Evolutionary conservation across 1,140 invertebrate species (phyloP), one percentile per base, ranked within the genome.

Genomic region (Archivesica marissinica): DNA sequence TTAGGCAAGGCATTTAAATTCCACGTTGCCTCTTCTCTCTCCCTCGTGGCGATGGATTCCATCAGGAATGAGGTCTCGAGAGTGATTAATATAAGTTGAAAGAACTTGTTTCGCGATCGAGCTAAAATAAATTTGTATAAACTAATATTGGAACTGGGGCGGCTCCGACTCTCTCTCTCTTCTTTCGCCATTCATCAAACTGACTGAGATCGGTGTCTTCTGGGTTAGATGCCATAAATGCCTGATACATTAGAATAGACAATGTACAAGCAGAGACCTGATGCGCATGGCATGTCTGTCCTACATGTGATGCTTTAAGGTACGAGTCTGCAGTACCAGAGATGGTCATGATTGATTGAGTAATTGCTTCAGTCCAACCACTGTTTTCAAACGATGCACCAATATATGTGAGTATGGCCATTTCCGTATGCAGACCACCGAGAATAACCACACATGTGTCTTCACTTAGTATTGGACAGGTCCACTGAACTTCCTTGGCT

Each of bases 391-490:
- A 61, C 20, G 87, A 72, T 35, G 80, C 78, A 66, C 90, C 91
- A 56, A 91, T 74, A 20, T 84, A 47, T 52, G 54, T 88, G 15
- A 86, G 50, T 35, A 52, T 74, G 7, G 85, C 76, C 76, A 87
- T 75, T 74, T 84, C 86, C 30, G 80, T 81, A 35, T 85, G 81
- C 4, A 66, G 61, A 9, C 88, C 84, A 41, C 82, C 64, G 4
- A 78, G 59, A 66, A 84, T 84, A 15, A 87, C 75, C 15, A 90
- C 90, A 81, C 85, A 88, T 54, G 83, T 85, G 13, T 89, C 78
- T 66, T 92, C 89, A 52, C 87, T 89, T 83, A 88, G 86, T 28
- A 13, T 25, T 17, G 88, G 88, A 72, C 90, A 91, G 20, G 44
- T 20, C 83, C 86, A 89, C 59, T 90, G 89, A 0, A 89, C 81